Conservation (phyloP, 2,797 vertebrate species). For the Melanotaenia pygmaea region DNA sequence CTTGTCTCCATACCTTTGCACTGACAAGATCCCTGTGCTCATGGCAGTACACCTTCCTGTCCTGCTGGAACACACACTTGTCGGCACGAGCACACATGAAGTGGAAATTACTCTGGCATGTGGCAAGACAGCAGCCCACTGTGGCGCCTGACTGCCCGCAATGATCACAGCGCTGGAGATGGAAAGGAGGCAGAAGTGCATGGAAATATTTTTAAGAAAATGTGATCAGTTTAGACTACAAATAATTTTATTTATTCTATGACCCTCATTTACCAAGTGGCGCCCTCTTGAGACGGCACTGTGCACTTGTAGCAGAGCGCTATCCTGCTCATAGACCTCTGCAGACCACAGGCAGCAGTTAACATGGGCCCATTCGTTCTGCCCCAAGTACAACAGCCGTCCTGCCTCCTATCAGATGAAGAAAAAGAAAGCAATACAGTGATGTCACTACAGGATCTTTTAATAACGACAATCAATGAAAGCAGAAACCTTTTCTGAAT, state of each 20-base stretch:
- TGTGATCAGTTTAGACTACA: background rate
- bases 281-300: conserved; percentile 91
- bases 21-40: conserved; percentile 88
- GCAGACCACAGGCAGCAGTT: conserved; percentile 97
- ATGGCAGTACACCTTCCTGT: conserved; percentile 92
- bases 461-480: background rate
- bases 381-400: conserved; percentile 90
- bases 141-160: conserved; percentile 91
- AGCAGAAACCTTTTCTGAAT: background rate
- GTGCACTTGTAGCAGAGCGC: conserved; percentile 91
- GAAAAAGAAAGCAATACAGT: background rate
- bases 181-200: background rate
- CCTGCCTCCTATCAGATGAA: conserved; percentile 84
- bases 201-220: background rate
- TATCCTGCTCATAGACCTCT: conserved; percentile 91
- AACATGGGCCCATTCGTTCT: conserved; percentile 95
- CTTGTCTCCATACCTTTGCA: conserved; percentile 79
- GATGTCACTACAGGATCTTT: background rate
- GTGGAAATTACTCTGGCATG: conserved; percentile 94
- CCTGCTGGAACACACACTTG: conserved; percentile 90
- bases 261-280: conserved; percentile 83
- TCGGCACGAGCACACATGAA: conserved; percentile 94
- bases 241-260: background rate
- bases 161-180: conserved; percentile 89
- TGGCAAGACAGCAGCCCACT: conserved; percentile 91